Base-by-base conservation (phyloP, 2,113 vertebrate genomes). In the Stegostoma tigrinum region DNA sequence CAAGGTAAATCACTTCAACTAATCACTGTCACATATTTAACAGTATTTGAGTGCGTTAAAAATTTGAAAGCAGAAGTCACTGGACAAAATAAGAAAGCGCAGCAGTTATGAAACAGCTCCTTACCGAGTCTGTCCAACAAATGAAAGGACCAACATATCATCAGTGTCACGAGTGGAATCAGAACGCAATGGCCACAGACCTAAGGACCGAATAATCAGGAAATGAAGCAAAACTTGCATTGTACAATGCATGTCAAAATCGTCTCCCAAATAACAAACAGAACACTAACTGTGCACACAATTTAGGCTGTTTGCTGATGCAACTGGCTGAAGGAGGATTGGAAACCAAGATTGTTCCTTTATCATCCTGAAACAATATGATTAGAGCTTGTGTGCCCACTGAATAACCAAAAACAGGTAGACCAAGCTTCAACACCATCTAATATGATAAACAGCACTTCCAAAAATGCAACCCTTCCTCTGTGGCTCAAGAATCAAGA, bases 121-220 rank as follows among this genome's bases (percentile, higher is more conserved):
- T 97, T 96, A 99, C 99, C 99, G 98, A 55, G 99, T 99, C 96
- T 99, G 99, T 96, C 99, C 99, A 78, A 99, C 99, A 23, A 99
- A 99, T 95, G 99, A 99, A 89, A 99, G 97, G 96, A 99, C 99
- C 97, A 99, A 97, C 95, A 98, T 99, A 96, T 99, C 99, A 96
- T 99, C 99, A 0, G 98, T 99, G 96, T 99, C 98, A 89, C 98
- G 98, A 72, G 97, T 98, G 0, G 98, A 98, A 96, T 99, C 98
- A 0, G 99, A 99, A 86, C 99, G 98, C 64, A 99, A 97, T 0
- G 99, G 99, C 99, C 99, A 99, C 96, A 99, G 96, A 72, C 99
- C 99, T 99, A 3, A 78, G 52, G 96, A 96, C 95, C 70, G 21
- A 96, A 87, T 2, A 85, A 85, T 66, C 52, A 19, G 10, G 7